Percentiles rank a stretch among this genome's conserved stretches.
Evolutionary conservation across 2,113 vertebrate species (phyloP).

Genomic region (Ptilonorhynchus violaceus): DNA sequence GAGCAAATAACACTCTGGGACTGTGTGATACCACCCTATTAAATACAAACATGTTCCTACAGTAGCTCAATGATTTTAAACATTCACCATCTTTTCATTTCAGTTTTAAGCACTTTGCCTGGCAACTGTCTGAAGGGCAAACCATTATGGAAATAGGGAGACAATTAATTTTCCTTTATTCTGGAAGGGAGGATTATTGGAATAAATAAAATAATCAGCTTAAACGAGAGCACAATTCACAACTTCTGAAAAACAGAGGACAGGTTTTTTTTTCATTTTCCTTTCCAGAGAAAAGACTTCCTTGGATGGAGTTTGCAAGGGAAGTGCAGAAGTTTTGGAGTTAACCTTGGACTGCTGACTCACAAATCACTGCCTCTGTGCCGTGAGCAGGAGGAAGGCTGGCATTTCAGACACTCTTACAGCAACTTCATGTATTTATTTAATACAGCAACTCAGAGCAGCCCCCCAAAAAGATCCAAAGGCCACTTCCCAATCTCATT

Average conservation of each 20-base stretch:
- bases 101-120: slow-evolving; percentile 34
- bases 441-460: not conserved
- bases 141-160: slow-evolving; percentile 23
- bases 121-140: slow-evolving; percentile 58
- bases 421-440: not conserved
- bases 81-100: slow-evolving; percentile 39
- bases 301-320: not conserved
- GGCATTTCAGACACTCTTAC: not conserved
- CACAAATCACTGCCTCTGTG: not conserved
- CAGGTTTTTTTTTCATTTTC: not conserved
- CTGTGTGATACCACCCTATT: not conserved
- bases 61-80: slow-evolving; percentile 17
- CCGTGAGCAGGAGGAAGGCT: not conserved
- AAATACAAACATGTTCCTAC: slow-evolving; percentile 10
- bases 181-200: slow-evolving; percentile 53
- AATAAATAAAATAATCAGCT: slow-evolving; percentile 71
- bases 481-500: not conserved
- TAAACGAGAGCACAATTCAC: slow-evolving; percentile 30
- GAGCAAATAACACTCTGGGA: slow-evolving; percentile 20
- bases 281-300: not conserved
- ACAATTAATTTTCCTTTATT: slow-evolving; percentile 57
- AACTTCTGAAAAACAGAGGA: slow-evolving; percentile 14
- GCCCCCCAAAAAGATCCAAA: not conserved
- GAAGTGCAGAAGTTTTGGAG: not conserved
- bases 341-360: slow-evolving; percentile 26